A percentile compares a stretch with the other conserved stretches of the same genome.
Conservation (phyloP, 2,888 invertebrate genomes). For the Vanessa cardui region DNA sequence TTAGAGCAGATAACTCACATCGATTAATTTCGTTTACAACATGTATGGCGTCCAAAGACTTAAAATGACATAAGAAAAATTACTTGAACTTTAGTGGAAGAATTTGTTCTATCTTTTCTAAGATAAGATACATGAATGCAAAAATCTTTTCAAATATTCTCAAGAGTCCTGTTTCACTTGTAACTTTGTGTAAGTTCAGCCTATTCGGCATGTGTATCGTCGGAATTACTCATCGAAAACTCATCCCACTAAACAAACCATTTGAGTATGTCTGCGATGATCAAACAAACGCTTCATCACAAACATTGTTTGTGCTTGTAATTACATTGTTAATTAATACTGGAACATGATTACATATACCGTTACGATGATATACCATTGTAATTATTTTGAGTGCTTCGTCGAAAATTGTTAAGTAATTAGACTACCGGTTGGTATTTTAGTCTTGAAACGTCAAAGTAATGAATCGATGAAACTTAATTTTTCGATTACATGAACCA, state of each 20-base stretch:
- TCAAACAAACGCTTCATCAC: conserved; percentile 18
- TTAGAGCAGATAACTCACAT: no score
- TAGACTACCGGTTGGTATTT: neutral
- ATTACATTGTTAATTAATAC: conserved; percentile 23
- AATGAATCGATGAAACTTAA: no score
- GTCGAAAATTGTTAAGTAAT: neutral
- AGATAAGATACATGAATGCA: no score
- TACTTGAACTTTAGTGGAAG: no score
- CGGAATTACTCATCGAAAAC: conserved; percentile 1
- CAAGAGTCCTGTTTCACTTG: no score
- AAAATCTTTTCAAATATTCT: no score
- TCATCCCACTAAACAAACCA: conserved; percentile 16
- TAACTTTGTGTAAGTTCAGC: no score
- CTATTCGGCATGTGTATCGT: neutral
- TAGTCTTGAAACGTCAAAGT: neutral
- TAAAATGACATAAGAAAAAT: no score
- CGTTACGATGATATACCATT: neutral
- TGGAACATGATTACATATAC: neutral
- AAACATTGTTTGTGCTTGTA: conserved; percentile 9
- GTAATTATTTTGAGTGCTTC: neutral
- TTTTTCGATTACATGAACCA: no score
- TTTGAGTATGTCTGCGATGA: conserved; percentile 12
- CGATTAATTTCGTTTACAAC: no score
- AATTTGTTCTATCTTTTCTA: no score
- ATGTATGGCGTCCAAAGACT: no score